Evolutionary conservation across 2,113 vertebrate species (phyloP).

Genomic region (Upupa epops): DNA sequence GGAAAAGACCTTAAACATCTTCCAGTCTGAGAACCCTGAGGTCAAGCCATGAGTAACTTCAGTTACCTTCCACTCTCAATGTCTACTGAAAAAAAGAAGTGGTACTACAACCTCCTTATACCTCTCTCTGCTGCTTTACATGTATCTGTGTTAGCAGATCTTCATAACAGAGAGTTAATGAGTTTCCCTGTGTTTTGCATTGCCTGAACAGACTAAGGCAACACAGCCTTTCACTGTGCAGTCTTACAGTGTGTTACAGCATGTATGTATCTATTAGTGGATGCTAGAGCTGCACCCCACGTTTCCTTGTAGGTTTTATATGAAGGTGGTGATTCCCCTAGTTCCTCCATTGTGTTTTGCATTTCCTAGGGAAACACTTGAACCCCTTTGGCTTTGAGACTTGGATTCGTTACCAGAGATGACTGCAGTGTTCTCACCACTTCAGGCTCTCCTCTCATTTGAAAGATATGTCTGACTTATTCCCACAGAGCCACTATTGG

Average conservation of each 20-base stretch:
- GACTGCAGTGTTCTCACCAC: background rate
- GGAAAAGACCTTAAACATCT: no score
- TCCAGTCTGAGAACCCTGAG: background rate
- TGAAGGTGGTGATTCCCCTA: background rate
- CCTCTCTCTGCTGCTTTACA: background rate
- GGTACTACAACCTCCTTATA: background rate
- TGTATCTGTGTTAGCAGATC: background rate
- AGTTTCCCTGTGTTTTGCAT: background rate
- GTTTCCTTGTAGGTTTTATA: background rate
- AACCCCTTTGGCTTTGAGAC: background rate
- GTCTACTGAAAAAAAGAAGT: background rate
- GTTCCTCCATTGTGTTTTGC: background rate
- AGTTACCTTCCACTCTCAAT: background rate
- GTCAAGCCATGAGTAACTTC: background rate
- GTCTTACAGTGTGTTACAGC: background rate
- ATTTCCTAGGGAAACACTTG: background rate
- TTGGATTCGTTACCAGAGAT: background rate
- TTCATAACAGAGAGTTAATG: background rate
- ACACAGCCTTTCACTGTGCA: background rate
- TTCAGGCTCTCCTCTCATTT: background rate
- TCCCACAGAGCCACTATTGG: fast-evolving
- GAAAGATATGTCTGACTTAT: background rate
- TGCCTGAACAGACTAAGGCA: background rate
- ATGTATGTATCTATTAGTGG: background rate
- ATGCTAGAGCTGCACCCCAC: background rate